Evolutionary conservation across 2,797 vertebrate genomes (phyloP), one percentile per base, ranked within the genome.

Genomic region (Anabas testudineus): DNA sequence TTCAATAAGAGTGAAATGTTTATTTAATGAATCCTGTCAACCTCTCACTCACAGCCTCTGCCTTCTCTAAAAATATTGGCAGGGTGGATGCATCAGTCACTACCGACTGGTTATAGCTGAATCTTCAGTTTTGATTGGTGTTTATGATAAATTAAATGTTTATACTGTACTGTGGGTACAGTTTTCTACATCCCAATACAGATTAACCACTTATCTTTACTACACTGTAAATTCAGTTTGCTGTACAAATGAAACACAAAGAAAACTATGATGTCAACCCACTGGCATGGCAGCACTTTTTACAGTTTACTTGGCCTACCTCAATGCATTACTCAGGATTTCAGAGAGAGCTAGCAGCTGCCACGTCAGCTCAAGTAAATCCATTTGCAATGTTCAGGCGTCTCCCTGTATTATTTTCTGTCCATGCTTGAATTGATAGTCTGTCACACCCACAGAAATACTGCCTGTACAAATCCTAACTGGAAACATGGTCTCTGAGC

Each of bases 291-390:
- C 60, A 26, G 26, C 59, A 43, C 28, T 42, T 30, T 39, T 13
- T 10, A 24, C 48, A 3, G 21, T 24, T 28, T 10, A n/a, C 54
- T 8, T n/a, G 62, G 48, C 49, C 41, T 3, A 41, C 19, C 55
- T 63, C 24, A 0, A 5, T 1, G 18, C 67, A 67, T 84, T 56
- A 18, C 51, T 67, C n/a, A 2, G 83, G 76, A 67, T 71, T 59
- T 53, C 21, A 43, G 30, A 15, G 22, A 0, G 39, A 66, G 60
- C 67, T 8, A 12, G 26, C 86, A 86, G 86, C 84, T 88, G 86
- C 75, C 60, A 19, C 70, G 28, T 55, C 65, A 74, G 76, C 73
- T 84, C 68, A 62, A 52, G 9, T 45, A 74, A 83, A 73, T 71
- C 72, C 47, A 0, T 12, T 3, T 28, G 52, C 51, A 49, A 67